Base-by-base conservation (phyloP, 2,113 vertebrate genomes). In the Tupaia tana region DNA sequence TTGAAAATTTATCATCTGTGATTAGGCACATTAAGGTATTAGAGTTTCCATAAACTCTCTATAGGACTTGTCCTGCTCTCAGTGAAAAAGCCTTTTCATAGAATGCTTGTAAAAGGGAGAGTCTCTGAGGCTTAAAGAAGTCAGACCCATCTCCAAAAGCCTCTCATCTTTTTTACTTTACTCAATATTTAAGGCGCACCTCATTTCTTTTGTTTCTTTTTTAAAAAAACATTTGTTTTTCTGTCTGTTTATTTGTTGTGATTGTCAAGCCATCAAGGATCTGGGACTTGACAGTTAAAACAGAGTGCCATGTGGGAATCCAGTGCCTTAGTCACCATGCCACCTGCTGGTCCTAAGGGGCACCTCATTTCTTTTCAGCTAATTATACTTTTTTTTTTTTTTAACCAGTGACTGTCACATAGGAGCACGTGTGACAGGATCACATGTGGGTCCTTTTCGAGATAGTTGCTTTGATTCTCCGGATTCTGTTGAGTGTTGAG, bases 321-420 rank as follows among this genome's bases (percentile, higher is more conserved):
- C 43, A 43, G 43, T 6, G 43, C 43, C 43, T 43, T 43, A 43
- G 43, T 43, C 43, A 43, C 43, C 43, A 43, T 43, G 43, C 43
- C 43, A 43, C 43, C 43, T 43, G 43, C 43, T 43, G 43, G 43
- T 43, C 43, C 22, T 58, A 58, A 79, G 59, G 90, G 80, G 9
- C 22, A 56, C 27, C 18, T 75, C 13, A 79, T 85, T 94, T 90
- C 67, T 54, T 96, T 94, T 70, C 70, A 94, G 52, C 10, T 92
- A 70, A 74, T 82, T 94, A 25, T 88, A 66, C 84, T 94, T 71
- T 89, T 58, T 87, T 94, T 25, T 88, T 70, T 86, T 94, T 71
- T 89, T 58, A 84, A 73, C 88, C 24, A 43, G 31, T 89, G 70
- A 91, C 89, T 64, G 29, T 86, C 34, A 88, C 22, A 58, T 86